These are phyloP conservation scores for Lasioglossum lativentre DNA, from an alignment of 2,888 invertebrate genomes.

Conservation along the genomic window DNA sequence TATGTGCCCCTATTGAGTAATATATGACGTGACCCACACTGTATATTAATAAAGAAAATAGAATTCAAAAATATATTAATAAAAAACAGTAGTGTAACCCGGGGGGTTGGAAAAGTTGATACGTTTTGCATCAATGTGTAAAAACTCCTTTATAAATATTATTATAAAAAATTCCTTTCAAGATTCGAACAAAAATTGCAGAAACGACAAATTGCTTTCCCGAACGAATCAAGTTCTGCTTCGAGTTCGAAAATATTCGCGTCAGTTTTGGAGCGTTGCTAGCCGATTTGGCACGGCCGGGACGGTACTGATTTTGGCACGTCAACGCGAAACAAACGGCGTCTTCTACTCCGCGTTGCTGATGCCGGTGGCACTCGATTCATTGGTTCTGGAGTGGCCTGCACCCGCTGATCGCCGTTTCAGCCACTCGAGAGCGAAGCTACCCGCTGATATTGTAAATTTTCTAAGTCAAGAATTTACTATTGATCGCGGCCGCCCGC, in stretches of 20 bases:
- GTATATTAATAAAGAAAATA: too few relatives aligned
- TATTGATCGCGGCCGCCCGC: conserved; percentile 62
- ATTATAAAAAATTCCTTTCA: too few relatives aligned
- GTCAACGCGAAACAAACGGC: conserved; percentile 27
- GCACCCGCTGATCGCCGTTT: not conserved
- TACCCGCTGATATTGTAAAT: conserved; percentile 70
- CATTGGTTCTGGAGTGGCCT: conserved; percentile 27
- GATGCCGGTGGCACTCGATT: conserved; percentile 30
- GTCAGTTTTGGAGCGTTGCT: conserved; percentile 18
- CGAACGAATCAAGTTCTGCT: not conserved
- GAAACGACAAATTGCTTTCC: not conserved
- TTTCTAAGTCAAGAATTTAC: conserved; percentile 75
- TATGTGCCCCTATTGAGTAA: too few relatives aligned
- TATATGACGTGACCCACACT: too few relatives aligned
- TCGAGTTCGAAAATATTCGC: conserved; percentile 10
- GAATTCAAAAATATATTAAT: too few relatives aligned
- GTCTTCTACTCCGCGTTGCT: conserved; percentile 7
- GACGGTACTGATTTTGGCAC: conserved; percentile 52
- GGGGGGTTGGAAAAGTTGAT: too few relatives aligned
- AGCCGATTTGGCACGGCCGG: conserved; percentile 42
- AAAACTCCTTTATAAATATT: too few relatives aligned
- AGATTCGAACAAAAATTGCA: too few relatives aligned
- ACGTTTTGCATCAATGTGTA: too few relatives aligned
- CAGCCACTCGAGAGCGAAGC: conserved; percentile 7
- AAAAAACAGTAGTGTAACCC: too few relatives aligned